Conservation (phyloP, 2,888 invertebrate genomes). For the Tiphia femorata region DNA sequence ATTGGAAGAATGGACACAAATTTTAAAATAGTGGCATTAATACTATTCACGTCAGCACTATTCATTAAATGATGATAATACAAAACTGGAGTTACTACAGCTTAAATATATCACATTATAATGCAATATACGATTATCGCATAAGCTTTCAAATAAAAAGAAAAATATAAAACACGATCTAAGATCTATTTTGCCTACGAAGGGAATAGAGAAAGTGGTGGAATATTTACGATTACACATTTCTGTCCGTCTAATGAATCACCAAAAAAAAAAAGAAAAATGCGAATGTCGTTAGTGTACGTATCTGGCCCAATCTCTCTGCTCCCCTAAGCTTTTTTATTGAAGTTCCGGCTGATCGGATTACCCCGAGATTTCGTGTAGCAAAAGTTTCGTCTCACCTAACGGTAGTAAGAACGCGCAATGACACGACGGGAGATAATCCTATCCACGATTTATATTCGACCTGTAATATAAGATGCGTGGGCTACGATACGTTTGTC, state of each 20-base stretch:
- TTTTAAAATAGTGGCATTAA: neutral
- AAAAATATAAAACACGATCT: neutral
- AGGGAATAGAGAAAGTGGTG: too few species aligned
- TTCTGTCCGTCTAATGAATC: too few species aligned
- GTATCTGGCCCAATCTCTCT: neutral
- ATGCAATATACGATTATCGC: conserved; percentile 27
- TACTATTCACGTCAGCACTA: too few species aligned
- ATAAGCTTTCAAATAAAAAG: conserved; percentile 32
- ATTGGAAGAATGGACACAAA: too few species aligned
- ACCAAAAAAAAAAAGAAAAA: conserved; percentile 7
- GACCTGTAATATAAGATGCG: neutral
- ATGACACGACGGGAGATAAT: neutral
- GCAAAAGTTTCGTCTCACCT: conserved; percentile 56
- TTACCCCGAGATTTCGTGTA: conserved; percentile 52
- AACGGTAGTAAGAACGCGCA: neutral
- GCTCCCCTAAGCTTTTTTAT: conserved; percentile 32
- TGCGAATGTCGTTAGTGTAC: too few species aligned
- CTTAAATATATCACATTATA: conserved; percentile 12
- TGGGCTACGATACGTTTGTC: too few species aligned
- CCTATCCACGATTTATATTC: neutral
- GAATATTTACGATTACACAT: too few species aligned
- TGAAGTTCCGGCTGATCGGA: conserved; percentile 55
- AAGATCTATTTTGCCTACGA: neutral
- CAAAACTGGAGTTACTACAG: too few species aligned
- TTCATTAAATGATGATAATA: too few species aligned